A percentile compares a stretch with the other conserved stretches of the same genome.
phyloP scores from a whole-genome alignment of 2,888 invertebrate genomes.

The Aproaerema taeniolella region DNA sequence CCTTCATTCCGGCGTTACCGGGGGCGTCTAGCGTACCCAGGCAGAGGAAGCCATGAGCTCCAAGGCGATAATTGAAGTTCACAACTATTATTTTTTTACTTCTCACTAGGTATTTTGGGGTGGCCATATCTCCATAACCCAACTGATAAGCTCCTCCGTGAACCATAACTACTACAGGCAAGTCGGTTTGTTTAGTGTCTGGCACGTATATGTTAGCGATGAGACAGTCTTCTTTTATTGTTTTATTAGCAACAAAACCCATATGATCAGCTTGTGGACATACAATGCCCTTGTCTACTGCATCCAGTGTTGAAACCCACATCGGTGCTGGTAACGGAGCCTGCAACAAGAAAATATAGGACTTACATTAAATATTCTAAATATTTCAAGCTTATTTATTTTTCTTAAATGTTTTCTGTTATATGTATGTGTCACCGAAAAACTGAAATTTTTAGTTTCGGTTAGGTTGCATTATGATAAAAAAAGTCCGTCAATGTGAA shows the following conservation, averaged over 20 bases:
- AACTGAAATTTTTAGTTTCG: too few species aligned
- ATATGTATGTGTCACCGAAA: too few species aligned
- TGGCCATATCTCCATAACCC: constrained; percentile 22
- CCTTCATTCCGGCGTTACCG: constrained; percentile 45
- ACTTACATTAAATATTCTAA: too few species aligned
- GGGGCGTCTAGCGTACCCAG: constrained; percentile 34
- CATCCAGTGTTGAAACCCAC: constrained; percentile 30
- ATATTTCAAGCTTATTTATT: too few species aligned
- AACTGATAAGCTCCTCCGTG: constrained; percentile 34
- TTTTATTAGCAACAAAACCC: neutral
- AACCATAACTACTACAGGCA: constrained; percentile 31
- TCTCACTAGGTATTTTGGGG: constrained; percentile 21
- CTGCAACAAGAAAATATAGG: too few species aligned
- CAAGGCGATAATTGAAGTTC: constrained; percentile 33
- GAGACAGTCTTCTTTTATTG: constrained; percentile 42
- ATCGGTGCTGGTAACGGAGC: constrained; percentile 33
- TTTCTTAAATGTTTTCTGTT: too few species aligned
- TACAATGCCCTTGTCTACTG: constrained; percentile 26
- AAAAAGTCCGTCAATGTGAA: too few species aligned
- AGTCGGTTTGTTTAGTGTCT: constrained; percentile 30
- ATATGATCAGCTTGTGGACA: constrained; percentile 30
- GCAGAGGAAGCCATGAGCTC: constrained; percentile 32
- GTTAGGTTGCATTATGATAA: too few species aligned
- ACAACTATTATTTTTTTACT: constrained; percentile 28
- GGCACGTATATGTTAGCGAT: constrained; percentile 46